Evolutionary conservation across 2,888 invertebrate genomes (phyloP), one percentile per base, ranked within the genome.

Genomic region (Netelia inedita): DNA sequence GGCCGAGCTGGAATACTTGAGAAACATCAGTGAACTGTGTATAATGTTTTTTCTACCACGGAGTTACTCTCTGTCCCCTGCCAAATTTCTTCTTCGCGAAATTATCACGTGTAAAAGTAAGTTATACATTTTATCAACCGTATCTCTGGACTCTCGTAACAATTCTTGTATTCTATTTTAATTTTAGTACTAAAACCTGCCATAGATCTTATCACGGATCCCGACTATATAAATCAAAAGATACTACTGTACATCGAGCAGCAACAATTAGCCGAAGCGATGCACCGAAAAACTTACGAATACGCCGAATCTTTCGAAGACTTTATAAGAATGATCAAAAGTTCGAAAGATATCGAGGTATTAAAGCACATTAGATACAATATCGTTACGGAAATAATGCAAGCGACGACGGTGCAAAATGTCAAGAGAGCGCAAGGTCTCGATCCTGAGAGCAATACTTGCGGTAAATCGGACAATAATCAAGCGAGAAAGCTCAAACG

Each of bases 381-480:
- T 90, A 98, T 98, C 88, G 97, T 98, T 5, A 97, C 97, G 63
- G 98, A 98, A 95, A 97, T 98, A 89, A 98, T 98, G 97, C 98
- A 98, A 95, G 98, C 98, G 0, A 98, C 98, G 16, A 98, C 98
- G 0, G 95, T 98, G 87, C 98, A 98, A 94, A 98, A 98, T 92
- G 95, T 98, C 84, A 98, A 98, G 94, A 95, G 98, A 89, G 96
- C 97, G 6, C 97, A 97, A 94, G 98, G 97, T 65, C 94, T 96
- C 55, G 96, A 97, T 90, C 94, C 95, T 57, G 97, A 97, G 72
- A 92, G 89, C 76, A 92, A 91, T 87, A 91, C 94, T 0, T 94
- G 96, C 88, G 94, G 96, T 76, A 97, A 98, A 89, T 96, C 97
- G 43, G 98, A 98, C 92, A 94, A 97, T 57, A 95, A 95, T 0